Evolutionary conservation across 1,140 invertebrate genomes (phyloP), one percentile per base, ranked within the genome.

Genomic region (Pachypeltis micranthus): DNA sequence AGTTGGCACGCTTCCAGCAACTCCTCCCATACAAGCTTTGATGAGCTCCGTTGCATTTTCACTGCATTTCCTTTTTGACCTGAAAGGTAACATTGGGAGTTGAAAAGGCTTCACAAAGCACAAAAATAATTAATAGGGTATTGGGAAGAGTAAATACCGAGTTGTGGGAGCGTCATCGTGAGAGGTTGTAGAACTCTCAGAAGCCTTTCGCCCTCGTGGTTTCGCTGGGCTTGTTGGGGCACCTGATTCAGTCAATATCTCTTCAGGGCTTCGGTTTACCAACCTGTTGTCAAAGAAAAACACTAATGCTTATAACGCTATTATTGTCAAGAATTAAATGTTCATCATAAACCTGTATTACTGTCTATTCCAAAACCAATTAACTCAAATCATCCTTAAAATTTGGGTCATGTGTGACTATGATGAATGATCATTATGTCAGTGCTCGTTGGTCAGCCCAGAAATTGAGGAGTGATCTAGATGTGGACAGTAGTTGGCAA

Each of bases 1-100:
- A 47, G 24, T 14, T 47, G 24, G 24, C 44, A n/a, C 24, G n/a
- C 24, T 47, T 47, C 24, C 24, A 14, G 54, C 54, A 14, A 16
- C 16, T 24, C 25, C 51, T 12, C 81, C 83, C 76, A 85, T 84
- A 69, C 82, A 85, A 62, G 80, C 81, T 72, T 85, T 85, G 59
- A 85, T 83, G 34, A 84, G 71, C 73, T 84, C 83, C 24, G 78
- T 79, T 34, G 82, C 81, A 71, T 83, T 85, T 69, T 85, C 84
- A 27, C 80, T 83, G 68, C 80, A 83, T 75, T 85, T 84, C 68
- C 84, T 73, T 72, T 84, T 84, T 66, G 77, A 75, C 75, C 81
- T 70, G 59, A 23, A 63, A 64, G n/a, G n/a, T n/a, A n/a, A n/a
- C n/a, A n/a, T n/a, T n/a, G n/a, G n/a, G n/a, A n/a, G n/a, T n/a